phyloP scores from a whole-genome alignment of 2,797 vertebrate genomes.

The Glossophaga mutica region DNA sequence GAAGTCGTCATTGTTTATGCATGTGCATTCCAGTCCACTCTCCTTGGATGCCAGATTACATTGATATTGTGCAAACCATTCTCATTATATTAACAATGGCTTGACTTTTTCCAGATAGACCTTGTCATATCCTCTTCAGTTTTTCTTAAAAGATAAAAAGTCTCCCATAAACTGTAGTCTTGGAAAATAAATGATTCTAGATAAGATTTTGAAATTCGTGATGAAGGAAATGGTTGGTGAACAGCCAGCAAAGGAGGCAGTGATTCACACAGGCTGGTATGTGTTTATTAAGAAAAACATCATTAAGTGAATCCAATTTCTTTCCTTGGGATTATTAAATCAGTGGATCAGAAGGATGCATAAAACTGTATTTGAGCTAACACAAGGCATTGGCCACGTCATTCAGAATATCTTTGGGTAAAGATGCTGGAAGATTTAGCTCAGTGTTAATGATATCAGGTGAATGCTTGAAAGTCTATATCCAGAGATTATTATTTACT shows the following conservation, averaged over 20 bases:
- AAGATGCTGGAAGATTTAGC: not conserved
- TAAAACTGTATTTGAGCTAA: not conserved
- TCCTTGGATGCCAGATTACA: not conserved
- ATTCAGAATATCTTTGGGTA: not conserved
- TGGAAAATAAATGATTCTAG: not conserved
- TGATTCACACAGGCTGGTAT: not conserved
- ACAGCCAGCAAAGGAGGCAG: not conserved
- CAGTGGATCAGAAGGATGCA: not conserved
- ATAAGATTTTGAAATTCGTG: not conserved
- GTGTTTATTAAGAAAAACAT: conserved; percentile 5
- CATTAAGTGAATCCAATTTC: not conserved
- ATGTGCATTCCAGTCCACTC: not conserved
- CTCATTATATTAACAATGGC: not conserved
- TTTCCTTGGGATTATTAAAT: not conserved
- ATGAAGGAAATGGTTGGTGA: not conserved
- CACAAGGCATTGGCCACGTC: not conserved
- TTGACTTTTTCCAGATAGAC: not conserved
- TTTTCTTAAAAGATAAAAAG: conserved; percentile 12
- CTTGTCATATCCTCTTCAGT: not conserved
- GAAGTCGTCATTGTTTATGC: not conserved
- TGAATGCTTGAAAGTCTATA: not conserved
- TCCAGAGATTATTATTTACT: not conserved
- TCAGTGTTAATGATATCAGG: not conserved
- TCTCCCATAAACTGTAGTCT: not conserved
- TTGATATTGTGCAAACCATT: not conserved